These are phyloP conservation scores for Lepidochrysops patricia DNA, from an alignment of 2,888 invertebrate genomes.

Conservation along the genomic window DNA sequence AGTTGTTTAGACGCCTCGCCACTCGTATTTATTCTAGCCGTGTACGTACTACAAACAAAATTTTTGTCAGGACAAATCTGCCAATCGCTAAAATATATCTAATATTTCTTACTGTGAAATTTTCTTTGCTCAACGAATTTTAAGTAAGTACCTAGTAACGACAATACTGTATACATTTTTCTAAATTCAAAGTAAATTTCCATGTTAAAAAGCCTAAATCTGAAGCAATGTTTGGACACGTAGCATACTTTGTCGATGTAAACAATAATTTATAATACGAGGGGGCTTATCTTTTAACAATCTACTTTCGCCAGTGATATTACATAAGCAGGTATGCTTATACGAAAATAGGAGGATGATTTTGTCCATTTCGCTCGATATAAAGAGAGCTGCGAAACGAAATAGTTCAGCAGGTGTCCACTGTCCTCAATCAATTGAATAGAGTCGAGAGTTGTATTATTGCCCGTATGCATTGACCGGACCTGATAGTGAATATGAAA, in stretches of 20 bases:
- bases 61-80: too few relatives aligned
- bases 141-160: too few relatives aligned
- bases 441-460: background rate
- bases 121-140: too few relatives aligned
- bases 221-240: background rate
- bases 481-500: constrained; percentile 13
- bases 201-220: background rate
- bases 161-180: too few relatives aligned
- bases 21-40: background rate
- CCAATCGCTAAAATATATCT: too few relatives aligned
- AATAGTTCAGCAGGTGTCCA: background rate
- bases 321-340: too few relatives aligned
- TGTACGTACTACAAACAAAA: too few relatives aligned
- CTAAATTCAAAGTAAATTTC: background rate
- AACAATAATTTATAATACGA: background rate
- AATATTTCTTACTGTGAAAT: too few relatives aligned
- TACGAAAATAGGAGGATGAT: too few relatives aligned
- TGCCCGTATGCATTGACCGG: background rate
- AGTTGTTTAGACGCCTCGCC: too few relatives aligned
- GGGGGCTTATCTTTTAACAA: background rate
- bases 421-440: background rate
- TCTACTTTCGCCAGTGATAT: background rate
- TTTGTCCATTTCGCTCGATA: too few relatives aligned
- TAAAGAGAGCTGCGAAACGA: too few relatives aligned
- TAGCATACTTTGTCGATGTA: background rate